Conservation (phyloP, 2,888 invertebrate species). For the Latrodectus hesperus region DNA sequence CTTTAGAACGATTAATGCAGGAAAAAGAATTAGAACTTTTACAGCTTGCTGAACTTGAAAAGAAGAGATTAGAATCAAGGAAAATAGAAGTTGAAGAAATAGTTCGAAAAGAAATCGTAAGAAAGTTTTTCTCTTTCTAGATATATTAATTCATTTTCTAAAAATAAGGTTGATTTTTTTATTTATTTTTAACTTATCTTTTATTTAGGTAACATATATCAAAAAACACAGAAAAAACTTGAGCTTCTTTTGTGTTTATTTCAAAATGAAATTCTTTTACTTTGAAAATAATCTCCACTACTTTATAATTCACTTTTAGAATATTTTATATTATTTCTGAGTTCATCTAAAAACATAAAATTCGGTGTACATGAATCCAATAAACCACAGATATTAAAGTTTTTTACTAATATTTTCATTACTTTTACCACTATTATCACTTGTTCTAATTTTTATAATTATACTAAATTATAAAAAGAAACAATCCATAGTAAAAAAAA, state of each 20-base stretch:
- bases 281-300: not conserved
- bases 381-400: too few relatives aligned
- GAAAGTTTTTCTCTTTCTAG: not conserved
- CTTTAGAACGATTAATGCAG: constrained; percentile 48
- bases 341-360: too few relatives aligned
- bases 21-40: constrained; percentile 37
- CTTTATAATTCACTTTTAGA: not conserved
- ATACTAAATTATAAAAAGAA: too few relatives aligned
- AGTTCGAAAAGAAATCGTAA: constrained; percentile 55
- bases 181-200: constrained; percentile 58
- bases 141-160: not conserved
- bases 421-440: too few relatives aligned
- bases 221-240: constrained; percentile 43
- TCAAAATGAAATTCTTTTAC: too few relatives aligned
- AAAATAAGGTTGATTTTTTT: not conserved
- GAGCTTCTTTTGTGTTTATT: not conserved
- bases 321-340: too few relatives aligned
- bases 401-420: too few relatives aligned
- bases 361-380: too few relatives aligned
- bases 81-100: constrained; percentile 42
- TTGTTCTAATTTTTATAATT: too few relatives aligned
- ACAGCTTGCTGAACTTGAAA: constrained; percentile 30
- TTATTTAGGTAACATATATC: too few relatives aligned
- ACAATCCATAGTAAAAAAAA: too few relatives aligned
- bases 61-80: constrained; percentile 5